Evolutionary conservation across 2,797 vertebrate species (phyloP), one percentile per base, ranked within the genome.

Genomic region (Arnoldichthys spilopterus): DNA sequence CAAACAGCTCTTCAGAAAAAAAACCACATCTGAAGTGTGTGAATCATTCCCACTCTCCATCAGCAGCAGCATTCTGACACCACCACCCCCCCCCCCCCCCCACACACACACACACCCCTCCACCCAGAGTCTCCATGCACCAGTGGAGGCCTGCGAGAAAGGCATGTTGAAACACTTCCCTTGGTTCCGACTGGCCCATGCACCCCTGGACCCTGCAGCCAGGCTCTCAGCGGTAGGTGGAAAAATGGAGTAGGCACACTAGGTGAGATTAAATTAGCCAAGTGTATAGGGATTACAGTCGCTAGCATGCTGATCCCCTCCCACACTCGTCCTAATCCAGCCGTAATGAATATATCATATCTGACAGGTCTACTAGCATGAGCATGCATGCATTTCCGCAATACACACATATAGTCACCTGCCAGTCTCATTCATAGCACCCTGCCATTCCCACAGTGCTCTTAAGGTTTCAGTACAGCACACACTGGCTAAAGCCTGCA

Each of bases 231-330:
- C 40, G 40, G 67, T 72, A 73, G 80, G 88, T 89, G 28, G 15
- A 59, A 76, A 81, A 72, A 56, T 59, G 63, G 78, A 30, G 90
- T 91, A 91, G 89, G 90, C 90, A 92, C 92, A 90, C 90, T 91
- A 92, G 91, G 92, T 92, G 90, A 91, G 89, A 93, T 93, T 93
- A 93, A 93, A 94, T 94, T 93, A 93, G 90, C 80, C 74, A 85
- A 83, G 86, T 92, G 90, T 91, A 91, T 92, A 86, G 89, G 91
- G 92, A 94, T 94, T 93, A 94, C 87, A 90, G 68, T 88, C 88
- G 89, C 91, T 90, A 88, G 82, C 89, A 91, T 87, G 83, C 88
- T 87, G 91, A 93, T 93, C 89, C 84, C 87, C 88, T 91, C 91
- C 90, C 86, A 90, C 87, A 85, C 84, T 69, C 26, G 24, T 76